Base-by-base conservation (phyloP, 2,888 invertebrate species). In the Xestobium rufovillosum region DNA sequence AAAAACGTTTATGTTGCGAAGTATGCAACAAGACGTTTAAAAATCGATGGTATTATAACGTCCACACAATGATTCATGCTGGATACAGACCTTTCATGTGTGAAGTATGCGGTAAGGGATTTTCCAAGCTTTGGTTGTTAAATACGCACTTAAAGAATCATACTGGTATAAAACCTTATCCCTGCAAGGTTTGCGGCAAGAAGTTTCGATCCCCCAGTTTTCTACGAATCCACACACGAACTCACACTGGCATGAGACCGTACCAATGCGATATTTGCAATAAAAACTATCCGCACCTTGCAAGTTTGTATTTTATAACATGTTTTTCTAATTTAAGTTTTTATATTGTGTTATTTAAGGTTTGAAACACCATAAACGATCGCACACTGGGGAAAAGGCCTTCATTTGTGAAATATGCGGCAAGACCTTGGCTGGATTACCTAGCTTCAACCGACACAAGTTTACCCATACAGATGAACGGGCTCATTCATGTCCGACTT, bases 331-430 rank as follows among this genome's bases (percentile, higher is more conserved):
- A n/a, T n/a, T n/a, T n/a, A n/a, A n/a, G n/a, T n/a, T n/a, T n/a
- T n/a, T n/a, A n/a, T n/a, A n/a, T n/a, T n/a, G 23, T 8, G 6
- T 19, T 19, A 19, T 6, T n/a, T 19, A 19, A n/a, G n/a, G 23
- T 8, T 19, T 19, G 23, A 19, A n/a, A n/a, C n/a, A n/a, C n/a
- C n/a, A n/a, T n/a, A n/a, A n/a, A n/a, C 36, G 36, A 27, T 35
- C 31, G 26, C 43, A 43, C 27, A 43, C 39, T 16, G 39, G 37
- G 8, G 43, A 43, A 34, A 31, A 33, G 26, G 37, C 39, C 16
- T 43, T 16, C 32, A 26, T 43, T 17, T 43, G 43, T 26, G 43
- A 43, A 34, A 16, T 31, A 10, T 43, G 43, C 28, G 40, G 43
- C 17, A 37, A 34, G 14, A 31, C 25, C 34, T n/a, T 43, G 43